A percentile compares a stretch with the other conserved stretches of the same genome.
These are phyloP conservation scores for Oncopeltus fasciatus DNA, from an alignment of 1,140 invertebrate genomes.

Conservation along the genomic window DNA sequence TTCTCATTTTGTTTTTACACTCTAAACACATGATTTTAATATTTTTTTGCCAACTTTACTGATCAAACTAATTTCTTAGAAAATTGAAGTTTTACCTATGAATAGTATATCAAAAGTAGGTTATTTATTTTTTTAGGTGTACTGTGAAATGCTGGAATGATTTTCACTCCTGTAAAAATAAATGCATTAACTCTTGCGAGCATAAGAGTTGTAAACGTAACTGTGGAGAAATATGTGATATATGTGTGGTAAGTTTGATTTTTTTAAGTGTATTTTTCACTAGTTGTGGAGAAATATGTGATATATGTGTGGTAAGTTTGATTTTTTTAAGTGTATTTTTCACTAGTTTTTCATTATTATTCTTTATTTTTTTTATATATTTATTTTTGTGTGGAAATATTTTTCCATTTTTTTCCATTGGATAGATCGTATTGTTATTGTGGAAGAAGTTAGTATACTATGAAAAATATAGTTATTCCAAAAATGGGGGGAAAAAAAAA, in stretches of 20 bases:
- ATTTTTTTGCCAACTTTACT: too few relatives aligned
- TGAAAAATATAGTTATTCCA: too few relatives aligned
- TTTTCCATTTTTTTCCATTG: too few relatives aligned
- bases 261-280: background rate
- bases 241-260: background rate
- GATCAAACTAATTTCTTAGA: background rate
- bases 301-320: background rate
- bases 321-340: background rate
- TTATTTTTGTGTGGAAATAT: background rate
- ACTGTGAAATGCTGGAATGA: background rate
- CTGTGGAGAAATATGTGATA: background rate
- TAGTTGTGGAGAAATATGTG: background rate
- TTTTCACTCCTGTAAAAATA: background rate
- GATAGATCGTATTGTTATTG: too few relatives aligned
- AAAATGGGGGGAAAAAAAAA: too few relatives aligned
- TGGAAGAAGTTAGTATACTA: too few relatives aligned
- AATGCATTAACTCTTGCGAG: background rate
- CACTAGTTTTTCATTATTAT: background rate
- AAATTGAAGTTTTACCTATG: background rate
- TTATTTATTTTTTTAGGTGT: background rate
- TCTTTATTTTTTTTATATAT: background rate
- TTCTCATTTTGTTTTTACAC: background rate
- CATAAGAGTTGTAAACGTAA: background rate
- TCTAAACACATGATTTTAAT: too few relatives aligned
- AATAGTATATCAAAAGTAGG: background rate